Base-by-base conservation (phyloP, 2,797 vertebrate genomes). In the Muscicapa comitata region DNA sequence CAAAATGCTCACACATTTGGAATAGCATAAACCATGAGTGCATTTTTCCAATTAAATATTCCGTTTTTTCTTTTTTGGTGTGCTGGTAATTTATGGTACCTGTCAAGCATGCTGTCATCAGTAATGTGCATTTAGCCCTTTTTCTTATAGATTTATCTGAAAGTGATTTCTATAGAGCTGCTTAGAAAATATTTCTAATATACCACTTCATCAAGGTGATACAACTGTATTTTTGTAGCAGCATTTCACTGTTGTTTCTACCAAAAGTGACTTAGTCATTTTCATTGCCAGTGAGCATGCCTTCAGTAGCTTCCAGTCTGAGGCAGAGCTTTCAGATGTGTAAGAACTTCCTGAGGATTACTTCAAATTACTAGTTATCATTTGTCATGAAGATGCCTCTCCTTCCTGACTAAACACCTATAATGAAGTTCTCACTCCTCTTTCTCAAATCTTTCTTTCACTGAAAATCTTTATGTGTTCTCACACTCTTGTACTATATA, bases 401-500 rank as follows among this genome's bases (percentile, higher is more conserved):
- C 70, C 81, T 83, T 89, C 93, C 82, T 95, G 94, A 96, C 96
- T 93, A 90, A 97, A 96, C 86, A 96, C 94, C 95, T 97, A 94
- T 94, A 97, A 96, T 92, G 93, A 97, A 95, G 94, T 96, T 96
- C 91, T 96, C 67, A 58, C 96, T 96, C 72, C 92, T 95, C 74
- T 94, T 96, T 97, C 95, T 97, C 95, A 94, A 84, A 91, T 96
- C 65, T 96, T 94, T 92, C 82, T 37, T 66, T 88, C 88, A 85
- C 96, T 94, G 94, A 93, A 93, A 94, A 79, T 95, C 95, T 95
- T 96, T 93, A 92, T 96, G 92, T 10, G 2, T 95, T 92, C 95
- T 98, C 96, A 96, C 97, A 97, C 91, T 94, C 88, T 13, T 62
- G 71, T 76, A 33, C 97, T 97, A 97, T 97, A 96, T 97, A 98